These are phyloP conservation scores for Bacillus rossius DNA, from an alignment of 1,140 invertebrate genomes.

Conservation along the genomic window DNA sequence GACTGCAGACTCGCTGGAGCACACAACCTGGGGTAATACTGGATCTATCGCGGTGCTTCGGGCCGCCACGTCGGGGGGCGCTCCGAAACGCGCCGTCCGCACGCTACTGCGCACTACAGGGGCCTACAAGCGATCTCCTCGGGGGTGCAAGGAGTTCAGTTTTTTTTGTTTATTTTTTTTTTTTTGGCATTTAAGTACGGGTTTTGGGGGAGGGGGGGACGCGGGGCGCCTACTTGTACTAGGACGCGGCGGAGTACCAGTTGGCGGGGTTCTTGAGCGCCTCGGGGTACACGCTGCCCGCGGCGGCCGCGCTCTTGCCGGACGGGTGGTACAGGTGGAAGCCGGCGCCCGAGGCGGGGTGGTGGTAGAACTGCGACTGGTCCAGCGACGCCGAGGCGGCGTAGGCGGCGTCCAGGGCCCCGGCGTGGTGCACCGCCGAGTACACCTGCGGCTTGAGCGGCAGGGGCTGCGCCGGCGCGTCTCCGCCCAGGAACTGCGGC, in stretches of 20 bases:
- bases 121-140: too few species aligned
- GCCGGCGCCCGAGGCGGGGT: slow-evolving; percentile 61
- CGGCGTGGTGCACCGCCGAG: slow-evolving; percentile 54
- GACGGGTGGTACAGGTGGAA: slow-evolving; percentile 85
- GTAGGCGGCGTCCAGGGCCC: slow-evolving; percentile 52
- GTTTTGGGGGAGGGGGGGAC: too few species aligned
- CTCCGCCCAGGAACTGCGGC: slow-evolving; percentile 46
- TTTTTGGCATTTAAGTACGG: too few species aligned
- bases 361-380: slow-evolving; percentile 80
- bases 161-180: too few species aligned
- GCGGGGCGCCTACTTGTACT: slow-evolving; percentile 36
- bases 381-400: slow-evolving; percentile 51
- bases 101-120: too few species aligned
- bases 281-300: slow-evolving; percentile 41
- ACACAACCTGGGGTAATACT: too few species aligned
- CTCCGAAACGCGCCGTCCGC: too few species aligned
- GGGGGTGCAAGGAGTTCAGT: too few species aligned
- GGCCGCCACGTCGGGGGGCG: too few species aligned
- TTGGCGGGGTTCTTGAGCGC: slow-evolving; percentile 49
- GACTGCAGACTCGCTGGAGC: too few species aligned
- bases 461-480: slow-evolving; percentile 60
- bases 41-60: too few species aligned
- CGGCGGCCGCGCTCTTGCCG: slow-evolving; percentile 52
- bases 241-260: slow-evolving; percentile 75
- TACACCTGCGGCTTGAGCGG: slow-evolving; percentile 89